These are phyloP conservation scores for Coleophora flavipennella DNA, from an alignment of 2,888 invertebrate species.

Conservation along the genomic window DNA sequence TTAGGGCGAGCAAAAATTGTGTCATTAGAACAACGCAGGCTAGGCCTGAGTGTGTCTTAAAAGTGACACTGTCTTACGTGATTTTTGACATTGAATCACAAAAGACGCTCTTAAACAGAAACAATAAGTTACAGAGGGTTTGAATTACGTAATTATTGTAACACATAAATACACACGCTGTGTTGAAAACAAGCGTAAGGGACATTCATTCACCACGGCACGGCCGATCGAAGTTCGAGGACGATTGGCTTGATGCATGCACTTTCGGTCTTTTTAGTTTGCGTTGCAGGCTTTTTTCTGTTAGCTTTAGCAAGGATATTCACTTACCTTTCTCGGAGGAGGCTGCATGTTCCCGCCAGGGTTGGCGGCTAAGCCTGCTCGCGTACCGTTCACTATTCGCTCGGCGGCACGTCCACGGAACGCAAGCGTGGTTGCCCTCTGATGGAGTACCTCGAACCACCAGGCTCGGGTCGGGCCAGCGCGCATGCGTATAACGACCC, in stretches of 20 bases:
- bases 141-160: slow-evolving; percentile 3
- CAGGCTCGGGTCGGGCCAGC: slow-evolving; percentile 4
- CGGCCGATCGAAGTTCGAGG: background rate
- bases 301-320: background rate
- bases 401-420: slow-evolving; percentile 28
- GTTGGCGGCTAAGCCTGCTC: slow-evolving; percentile 7
- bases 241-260: background rate
- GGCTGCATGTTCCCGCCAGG: slow-evolving; percentile 78
- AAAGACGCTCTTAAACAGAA: too few species aligned
- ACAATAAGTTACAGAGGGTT: background rate
- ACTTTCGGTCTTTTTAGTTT: too few species aligned
- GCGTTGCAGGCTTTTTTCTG: too few species aligned
- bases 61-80: too few species aligned
- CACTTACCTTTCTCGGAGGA: slow-evolving; percentile 86
- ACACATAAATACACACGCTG: background rate
- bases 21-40: too few species aligned
- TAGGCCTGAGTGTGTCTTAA: background rate
- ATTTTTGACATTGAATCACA: too few species aligned
- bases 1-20: too few species aligned
- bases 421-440: slow-evolving; percentile 30
- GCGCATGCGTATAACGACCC: slow-evolving; percentile 24
- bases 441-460: slow-evolving; percentile 26
- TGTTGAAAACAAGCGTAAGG: slow-evolving; percentile 1
- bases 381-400: background rate
- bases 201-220: background rate